Conservation (phyloP, 2,888 invertebrate species). For the Trichogramma evanescens region DNA sequence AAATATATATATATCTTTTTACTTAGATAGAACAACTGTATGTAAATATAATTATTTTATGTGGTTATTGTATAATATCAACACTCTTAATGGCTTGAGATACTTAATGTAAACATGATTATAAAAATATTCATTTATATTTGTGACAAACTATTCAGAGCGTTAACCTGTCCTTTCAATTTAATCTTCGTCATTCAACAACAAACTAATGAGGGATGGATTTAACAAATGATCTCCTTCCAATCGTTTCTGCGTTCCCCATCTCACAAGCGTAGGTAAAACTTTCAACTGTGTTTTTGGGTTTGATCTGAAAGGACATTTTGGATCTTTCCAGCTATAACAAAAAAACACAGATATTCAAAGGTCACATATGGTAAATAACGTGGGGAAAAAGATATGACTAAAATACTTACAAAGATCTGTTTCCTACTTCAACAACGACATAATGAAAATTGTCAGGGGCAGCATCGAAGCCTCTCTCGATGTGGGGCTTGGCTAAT, state of each 20-base stretch:
- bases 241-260: slow-evolving; percentile 71
- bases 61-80: background rate
- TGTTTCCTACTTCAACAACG: slow-evolving; percentile 72
- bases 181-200: slow-evolving; percentile 67
- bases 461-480: slow-evolving; percentile 58
- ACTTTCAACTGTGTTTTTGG: slow-evolving; percentile 63
- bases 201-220: slow-evolving; percentile 67
- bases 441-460: slow-evolving; percentile 62
- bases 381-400: background rate
- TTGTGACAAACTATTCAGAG: background rate
- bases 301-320: slow-evolving; percentile 76
- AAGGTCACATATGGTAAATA: background rate
- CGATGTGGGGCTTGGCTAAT: slow-evolving; percentile 71
- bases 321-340: slow-evolving; percentile 76
- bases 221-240: slow-evolving; percentile 73
- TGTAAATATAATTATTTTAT: slow-evolving; percentile 11
- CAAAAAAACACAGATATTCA: slow-evolving; percentile 26
- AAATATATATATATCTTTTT: too few species aligned
- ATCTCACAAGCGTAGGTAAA: slow-evolving; percentile 74
- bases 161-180: slow-evolving; percentile 3
- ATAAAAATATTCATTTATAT: background rate
- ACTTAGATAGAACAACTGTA: background rate
- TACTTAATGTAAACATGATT: background rate
- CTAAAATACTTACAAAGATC: slow-evolving; percentile 59
- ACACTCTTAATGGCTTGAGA: background rate